A percentile compares a stretch with the other conserved stretches of the same genome.
Evolutionary conservation across 2,888 invertebrate species (phyloP).

Genomic region (Scaptomyza flava): DNA sequence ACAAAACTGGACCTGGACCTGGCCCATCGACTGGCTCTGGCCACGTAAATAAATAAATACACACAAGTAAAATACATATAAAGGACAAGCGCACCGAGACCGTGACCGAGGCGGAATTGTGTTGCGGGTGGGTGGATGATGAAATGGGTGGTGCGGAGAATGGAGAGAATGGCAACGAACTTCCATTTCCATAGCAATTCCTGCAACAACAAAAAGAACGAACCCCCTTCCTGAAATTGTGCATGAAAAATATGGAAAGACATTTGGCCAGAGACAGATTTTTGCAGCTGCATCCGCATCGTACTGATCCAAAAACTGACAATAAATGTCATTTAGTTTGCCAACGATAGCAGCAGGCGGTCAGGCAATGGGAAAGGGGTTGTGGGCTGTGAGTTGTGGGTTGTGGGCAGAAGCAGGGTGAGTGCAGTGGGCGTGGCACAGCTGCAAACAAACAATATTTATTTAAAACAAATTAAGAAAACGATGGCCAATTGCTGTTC

Average conservation of each 20-base stretch:
- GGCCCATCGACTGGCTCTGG: conserved; percentile 43
- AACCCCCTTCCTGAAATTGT: conserved; percentile 38
- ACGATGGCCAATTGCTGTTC: conserved; percentile 32
- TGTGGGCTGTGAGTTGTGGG: background rate
- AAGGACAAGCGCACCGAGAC: conserved; percentile 1
- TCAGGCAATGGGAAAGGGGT: background rate
- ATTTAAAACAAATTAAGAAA: conserved; percentile 50
- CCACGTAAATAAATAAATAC: conserved; percentile 75
- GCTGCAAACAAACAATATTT: conserved; percentile 43
- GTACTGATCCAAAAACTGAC: conserved; percentile 47
- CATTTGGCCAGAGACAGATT: conserved; percentile 54
- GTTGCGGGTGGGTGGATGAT: background rate
- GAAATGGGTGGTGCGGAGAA: background rate
- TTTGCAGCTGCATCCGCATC: conserved; percentile 55
- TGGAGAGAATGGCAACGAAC: conserved; percentile 25
- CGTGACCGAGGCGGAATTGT: background rate
- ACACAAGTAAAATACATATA: conserved; percentile 37
- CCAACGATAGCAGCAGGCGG: conserved; percentile 23
- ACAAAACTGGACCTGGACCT: conserved; percentile 38
- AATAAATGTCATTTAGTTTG: conserved; percentile 74
- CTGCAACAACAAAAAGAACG: background rate
- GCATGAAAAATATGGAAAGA: conserved; percentile 58
- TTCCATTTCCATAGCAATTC: conserved; percentile 25
- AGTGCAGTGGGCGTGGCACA: conserved; percentile 9
- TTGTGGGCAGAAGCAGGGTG: background rate